These are phyloP conservation scores for Morinoia aosen DNA, from an alignment of 2,888 invertebrate species.

Conservation along the genomic window DNA sequence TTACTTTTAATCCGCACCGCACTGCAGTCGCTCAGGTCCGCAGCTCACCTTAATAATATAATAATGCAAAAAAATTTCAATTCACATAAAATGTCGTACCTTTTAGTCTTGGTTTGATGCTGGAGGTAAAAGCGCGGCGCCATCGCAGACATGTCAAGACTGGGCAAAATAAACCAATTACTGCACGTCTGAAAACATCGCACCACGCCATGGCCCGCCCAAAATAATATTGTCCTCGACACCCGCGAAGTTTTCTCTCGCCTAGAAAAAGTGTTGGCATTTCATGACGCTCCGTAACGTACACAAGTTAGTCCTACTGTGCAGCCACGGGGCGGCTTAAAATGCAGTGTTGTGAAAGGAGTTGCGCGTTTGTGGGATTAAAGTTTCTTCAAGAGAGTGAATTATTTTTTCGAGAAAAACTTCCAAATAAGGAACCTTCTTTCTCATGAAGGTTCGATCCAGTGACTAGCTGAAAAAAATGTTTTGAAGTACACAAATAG, in stretches of 20 bases:
- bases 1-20: not conserved
- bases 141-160: slow-evolving; percentile 29
- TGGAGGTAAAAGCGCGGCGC: not conserved
- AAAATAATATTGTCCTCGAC: slow-evolving; percentile 34
- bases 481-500: too few relatives aligned
- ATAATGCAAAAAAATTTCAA: not conserved
- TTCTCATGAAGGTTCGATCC: too few relatives aligned
- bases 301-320: not conserved
- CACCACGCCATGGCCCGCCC: not conserved
- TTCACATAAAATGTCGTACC: slow-evolving; percentile 17
- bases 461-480: too few relatives aligned
- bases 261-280: not conserved
- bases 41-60: not conserved
- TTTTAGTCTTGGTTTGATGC: not conserved
- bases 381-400: not conserved
- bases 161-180: slow-evolving; percentile 29
- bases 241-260: not conserved
- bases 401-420: not conserved
- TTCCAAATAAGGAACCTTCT: not conserved
- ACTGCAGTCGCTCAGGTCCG: not conserved
- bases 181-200: slow-evolving; percentile 15
- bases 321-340: not conserved
- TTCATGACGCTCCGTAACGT: not conserved
- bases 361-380: not conserved
- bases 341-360: not conserved